Conservation (phyloP, 1,140 invertebrate genomes). For the Metopolophium dirhodum region DNA sequence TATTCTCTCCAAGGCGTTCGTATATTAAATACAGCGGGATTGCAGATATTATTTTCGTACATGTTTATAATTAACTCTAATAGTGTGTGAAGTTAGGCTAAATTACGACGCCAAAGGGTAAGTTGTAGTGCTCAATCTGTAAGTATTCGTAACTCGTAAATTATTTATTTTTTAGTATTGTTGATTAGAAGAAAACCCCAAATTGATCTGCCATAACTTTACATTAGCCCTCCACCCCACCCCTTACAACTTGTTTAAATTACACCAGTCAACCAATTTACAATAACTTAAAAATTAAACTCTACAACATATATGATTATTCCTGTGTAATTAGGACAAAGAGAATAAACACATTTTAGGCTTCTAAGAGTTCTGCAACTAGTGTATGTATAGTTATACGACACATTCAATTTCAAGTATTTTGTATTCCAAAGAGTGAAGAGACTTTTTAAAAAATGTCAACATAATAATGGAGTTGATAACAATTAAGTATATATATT, state of each 20-base stretch:
- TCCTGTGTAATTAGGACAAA: no score
- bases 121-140: no score
- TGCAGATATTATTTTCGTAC: neutral
- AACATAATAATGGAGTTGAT: neutral
- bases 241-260: no score
- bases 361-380: neutral
- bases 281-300: neutral
- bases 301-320: neutral
- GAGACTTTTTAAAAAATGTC: neutral
- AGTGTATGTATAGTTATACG: neutral
- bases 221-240: no score
- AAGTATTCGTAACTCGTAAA: no score
- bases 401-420: neutral
- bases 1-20: neutral
- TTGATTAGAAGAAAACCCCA: no score
- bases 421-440: neutral
- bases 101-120: neutral
- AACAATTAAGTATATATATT: neutral
- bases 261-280: neutral
- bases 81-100: neutral
- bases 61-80: neutral
- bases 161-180: no score
- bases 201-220: no score
- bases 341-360: neutral
- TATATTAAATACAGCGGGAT: neutral